A percentile compares a stretch with the other conserved stretches of the same genome.
These are phyloP conservation scores for Aphaenogaster ashmeadi DNA, from an alignment of 1,140 invertebrate genomes.

Conservation along the genomic window DNA sequence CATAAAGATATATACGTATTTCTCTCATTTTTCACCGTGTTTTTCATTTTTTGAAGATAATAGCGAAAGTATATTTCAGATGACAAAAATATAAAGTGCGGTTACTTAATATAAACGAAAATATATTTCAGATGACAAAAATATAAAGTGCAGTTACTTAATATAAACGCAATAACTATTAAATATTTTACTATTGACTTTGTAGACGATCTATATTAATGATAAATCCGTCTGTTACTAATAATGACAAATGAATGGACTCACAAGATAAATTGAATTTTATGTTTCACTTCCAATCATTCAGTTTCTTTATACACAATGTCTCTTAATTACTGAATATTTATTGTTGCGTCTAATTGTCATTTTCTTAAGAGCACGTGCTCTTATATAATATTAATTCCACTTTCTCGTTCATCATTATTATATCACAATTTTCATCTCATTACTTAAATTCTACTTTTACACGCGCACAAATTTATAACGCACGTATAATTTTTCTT, in stretches of 20 bases:
- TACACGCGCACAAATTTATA: neutral
- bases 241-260: neutral
- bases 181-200: constrained; percentile 15
- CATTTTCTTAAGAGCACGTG: neutral
- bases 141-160: neutral
- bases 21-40: neutral
- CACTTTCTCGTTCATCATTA: neutral
- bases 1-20: neutral
- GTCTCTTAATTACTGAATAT: neutral
- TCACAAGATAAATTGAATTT: neutral
- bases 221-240: neutral
- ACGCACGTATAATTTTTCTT: neutral
- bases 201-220: neutral
- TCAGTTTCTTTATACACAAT: neutral
- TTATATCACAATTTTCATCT: neutral
- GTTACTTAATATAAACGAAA: neutral
- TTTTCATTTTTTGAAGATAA: neutral
- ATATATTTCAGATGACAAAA: neutral
- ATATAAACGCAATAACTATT: neutral
- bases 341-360: neutral
- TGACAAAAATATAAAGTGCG: neutral
- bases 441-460: neutral
- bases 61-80: neutral
- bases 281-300: neutral
- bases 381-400: neutral